Evolutionary conservation across 2,113 vertebrate genomes (phyloP), one percentile per base, ranked within the genome.

Genomic region (Holacanthus passer): DNA sequence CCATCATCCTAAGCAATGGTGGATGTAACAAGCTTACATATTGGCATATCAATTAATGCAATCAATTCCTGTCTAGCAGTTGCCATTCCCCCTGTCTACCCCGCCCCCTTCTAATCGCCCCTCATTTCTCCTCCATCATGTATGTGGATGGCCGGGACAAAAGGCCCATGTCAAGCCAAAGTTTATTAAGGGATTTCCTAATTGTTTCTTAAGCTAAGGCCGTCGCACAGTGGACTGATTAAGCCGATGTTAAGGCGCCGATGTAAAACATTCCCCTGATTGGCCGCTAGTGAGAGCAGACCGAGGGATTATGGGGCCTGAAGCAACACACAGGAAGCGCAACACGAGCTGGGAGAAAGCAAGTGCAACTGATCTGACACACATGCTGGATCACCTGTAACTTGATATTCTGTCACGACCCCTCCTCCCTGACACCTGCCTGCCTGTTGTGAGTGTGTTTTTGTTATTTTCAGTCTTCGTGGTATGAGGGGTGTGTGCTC

Each of bases 1-100:
- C 95, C 93, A 95, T 97, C 96, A 96, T 97, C 95, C 97, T 96
- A 96, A 97, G 97, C 97, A 98, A 99, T 98, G 96, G 97, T 94
- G 96, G 98, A 97, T 97, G 95, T 98, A 99, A 99, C 97, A 98
- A 98, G 97, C 97, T 97, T 96, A 96, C 96, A 97, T 99, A 99
- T 99, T 97, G 98, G 98, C 98, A 99, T 98, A 98, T 96, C 98
- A 99, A 99, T 99, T 99, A 99, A 99, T 97, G 96, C 92, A 97
- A 99, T 99, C 98, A 99, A 99, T 99, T 97, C 94, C 96, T 96
- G 96, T 96, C 97, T 95, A 96, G 96, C 94, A 95, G 96, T 97
- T 97, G 96, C 97, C 96, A 96, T 95, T 96, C 83, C 85, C 89
- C 73, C 69, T 80, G 76, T 88, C 90, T 86, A 87, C 66, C 78